These are phyloP conservation scores for Liparis tanakae DNA, from an alignment of 2,797 vertebrate genomes.

Conservation along the genomic window DNA sequence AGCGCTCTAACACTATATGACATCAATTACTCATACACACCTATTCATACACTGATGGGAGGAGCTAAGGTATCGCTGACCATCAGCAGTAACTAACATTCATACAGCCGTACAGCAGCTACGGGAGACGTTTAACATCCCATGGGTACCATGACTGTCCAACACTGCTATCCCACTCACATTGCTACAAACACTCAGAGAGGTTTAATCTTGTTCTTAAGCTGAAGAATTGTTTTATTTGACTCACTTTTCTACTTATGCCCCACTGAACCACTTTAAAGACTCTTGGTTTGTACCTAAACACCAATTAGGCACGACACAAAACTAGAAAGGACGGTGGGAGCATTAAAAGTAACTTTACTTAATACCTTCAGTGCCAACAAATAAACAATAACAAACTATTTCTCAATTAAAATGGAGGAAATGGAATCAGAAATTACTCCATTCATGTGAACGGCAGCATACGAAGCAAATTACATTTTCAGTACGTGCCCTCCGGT, in stretches of 20 bases:
- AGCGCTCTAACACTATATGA: no score
- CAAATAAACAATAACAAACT: conserved; percentile 35
- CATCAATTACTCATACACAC: no score
- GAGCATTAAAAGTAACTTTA: conserved; percentile 31
- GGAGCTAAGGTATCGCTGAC: no score
- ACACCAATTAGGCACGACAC: background rate
- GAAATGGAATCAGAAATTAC: conserved; percentile 22
- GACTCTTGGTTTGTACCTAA: background rate
- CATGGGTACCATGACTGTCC: background rate
- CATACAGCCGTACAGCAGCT: no score
- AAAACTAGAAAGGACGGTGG: conserved; percentile 22
- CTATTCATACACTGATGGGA: no score
- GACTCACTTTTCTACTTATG: background rate
- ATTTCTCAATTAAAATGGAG: conserved; percentile 36
- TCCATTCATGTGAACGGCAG: conserved; percentile 34
- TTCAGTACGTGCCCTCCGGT: conserved; percentile 39
- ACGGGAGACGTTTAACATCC: background rate
- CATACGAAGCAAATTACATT: conserved; percentile 43
- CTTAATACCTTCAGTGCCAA: conserved; percentile 13
- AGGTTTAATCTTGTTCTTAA: background rate
- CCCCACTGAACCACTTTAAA: conserved; percentile 1
- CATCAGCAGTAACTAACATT: no score
- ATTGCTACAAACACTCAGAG: background rate
- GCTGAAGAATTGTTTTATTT: conserved; percentile 11
- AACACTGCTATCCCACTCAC: background rate